A percentile compares a stretch with the other conserved stretches of the same genome.
Evolutionary conservation across 2,888 invertebrate genomes (phyloP).

Genomic region (Xiphydria camelus): DNA sequence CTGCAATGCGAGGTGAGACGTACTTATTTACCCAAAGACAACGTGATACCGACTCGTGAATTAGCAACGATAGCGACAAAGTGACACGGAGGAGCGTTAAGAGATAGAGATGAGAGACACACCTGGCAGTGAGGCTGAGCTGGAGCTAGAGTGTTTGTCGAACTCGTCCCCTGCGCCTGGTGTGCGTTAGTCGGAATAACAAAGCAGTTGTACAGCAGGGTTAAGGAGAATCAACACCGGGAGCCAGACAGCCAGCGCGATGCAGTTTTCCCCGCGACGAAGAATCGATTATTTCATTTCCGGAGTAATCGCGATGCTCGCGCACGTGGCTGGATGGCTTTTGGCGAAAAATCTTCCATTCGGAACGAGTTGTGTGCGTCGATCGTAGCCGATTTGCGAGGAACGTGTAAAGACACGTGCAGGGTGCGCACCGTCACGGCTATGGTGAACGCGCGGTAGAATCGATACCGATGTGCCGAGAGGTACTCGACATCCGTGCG

Average conservation of each 20-base stretch:
- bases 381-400: no score
- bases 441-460: no score
- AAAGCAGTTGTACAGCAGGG: conserved; percentile 55
- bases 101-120: conserved; percentile 56
- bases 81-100: conserved; percentile 29
- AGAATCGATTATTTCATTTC: background rate
- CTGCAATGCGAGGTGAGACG: conserved; percentile 62
- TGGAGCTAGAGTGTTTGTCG: conserved; percentile 72
- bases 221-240: conserved; percentile 16
- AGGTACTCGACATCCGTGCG: no score
- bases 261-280: background rate
- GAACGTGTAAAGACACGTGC: no score
- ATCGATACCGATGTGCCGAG: no score
- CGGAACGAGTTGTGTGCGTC: no score
- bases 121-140: conserved; percentile 71
- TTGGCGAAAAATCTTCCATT: background rate
- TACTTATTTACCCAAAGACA: conserved; percentile 12
- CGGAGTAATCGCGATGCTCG: no score
- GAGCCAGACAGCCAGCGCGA: conserved; percentile 6
- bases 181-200: conserved; percentile 53
- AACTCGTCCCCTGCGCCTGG: conserved; percentile 65
- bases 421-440: no score
- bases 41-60: background rate
- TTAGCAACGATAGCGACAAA: conserved; percentile 1
- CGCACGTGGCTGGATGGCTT: background rate